Conservation (phyloP, 1,140 invertebrate species). For the Bombus impatiens region DNA sequence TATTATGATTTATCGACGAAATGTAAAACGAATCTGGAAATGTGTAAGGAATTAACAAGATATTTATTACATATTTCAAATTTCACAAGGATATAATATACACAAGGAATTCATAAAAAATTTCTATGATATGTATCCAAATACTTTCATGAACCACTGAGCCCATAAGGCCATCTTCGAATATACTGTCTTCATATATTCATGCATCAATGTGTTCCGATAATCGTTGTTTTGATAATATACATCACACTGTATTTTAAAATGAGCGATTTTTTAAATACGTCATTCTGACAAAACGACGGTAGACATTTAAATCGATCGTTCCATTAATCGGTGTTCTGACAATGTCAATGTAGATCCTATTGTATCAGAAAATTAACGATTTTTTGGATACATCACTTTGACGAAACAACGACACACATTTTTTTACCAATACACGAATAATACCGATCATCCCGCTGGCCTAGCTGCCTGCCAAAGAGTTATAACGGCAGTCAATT, state of each 20-base stretch:
- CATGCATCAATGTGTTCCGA: not conserved
- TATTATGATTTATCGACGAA: too few relatives aligned
- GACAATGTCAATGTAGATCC: not conserved
- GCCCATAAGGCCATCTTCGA: too few relatives aligned
- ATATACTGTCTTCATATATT: too few relatives aligned
- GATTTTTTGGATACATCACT: not conserved
- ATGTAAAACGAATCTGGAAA: too few relatives aligned
- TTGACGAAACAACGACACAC: not conserved
- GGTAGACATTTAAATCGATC: not conserved
- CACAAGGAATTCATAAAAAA: too few relatives aligned
- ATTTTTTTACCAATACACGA: not conserved
- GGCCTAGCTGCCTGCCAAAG: not conserved
- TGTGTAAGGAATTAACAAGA: too few relatives aligned
- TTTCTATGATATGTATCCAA: too few relatives aligned
- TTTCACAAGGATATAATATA: too few relatives aligned
- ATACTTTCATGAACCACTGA: too few relatives aligned
- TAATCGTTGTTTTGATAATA: not conserved
- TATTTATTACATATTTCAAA: too few relatives aligned
- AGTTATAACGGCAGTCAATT: not conserved
- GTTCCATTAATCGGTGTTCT: not conserved
- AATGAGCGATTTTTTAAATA: not conserved
- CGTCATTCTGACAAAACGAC: not conserved
- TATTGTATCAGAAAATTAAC: too few relatives aligned
- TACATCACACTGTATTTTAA: not conserved
- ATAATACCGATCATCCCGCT: not conserved